These are phyloP conservation scores for Eriocheir sinensis DNA, from an alignment of 1,140 invertebrate genomes.

Conservation along the genomic window DNA sequence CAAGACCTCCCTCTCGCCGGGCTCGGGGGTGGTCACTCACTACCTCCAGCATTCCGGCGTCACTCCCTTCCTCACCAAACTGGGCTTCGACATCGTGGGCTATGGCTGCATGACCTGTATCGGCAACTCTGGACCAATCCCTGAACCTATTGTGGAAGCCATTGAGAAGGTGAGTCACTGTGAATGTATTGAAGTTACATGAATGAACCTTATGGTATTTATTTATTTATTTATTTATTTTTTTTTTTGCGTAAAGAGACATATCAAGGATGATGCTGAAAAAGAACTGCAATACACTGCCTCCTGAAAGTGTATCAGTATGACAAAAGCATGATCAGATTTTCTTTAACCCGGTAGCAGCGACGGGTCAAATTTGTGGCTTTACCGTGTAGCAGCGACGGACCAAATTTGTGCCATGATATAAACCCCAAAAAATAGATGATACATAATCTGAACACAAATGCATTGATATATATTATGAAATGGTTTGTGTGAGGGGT, in stretches of 20 bases:
- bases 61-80: slow-evolving; percentile 90
- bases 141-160: slow-evolving; percentile 93
- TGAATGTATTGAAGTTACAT: not conserved
- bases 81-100: slow-evolving; percentile 97
- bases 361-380: no score
- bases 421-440: no score
- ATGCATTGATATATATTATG: no score
- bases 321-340: no score
- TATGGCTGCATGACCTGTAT: slow-evolving; percentile 96
- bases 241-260: not conserved
- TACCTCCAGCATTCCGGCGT: slow-evolving; percentile 95
- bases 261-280: no score
- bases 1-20: slow-evolving; percentile 98
- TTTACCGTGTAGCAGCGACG: no score
- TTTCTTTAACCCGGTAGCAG: no score
- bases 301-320: no score
- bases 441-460: no score
- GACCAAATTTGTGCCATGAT: no score
- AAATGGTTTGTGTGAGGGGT: no score
- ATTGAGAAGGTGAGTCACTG: slow-evolving; percentile 92
- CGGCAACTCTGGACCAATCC: slow-evolving; percentile 97
- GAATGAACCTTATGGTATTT: not conserved
- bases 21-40: slow-evolving; percentile 98
- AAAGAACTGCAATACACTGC: no score
- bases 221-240: not conserved